phyloP scores from a whole-genome alignment of 2,797 vertebrate genomes.

The Petrocephalus schoutedeni region DNA sequence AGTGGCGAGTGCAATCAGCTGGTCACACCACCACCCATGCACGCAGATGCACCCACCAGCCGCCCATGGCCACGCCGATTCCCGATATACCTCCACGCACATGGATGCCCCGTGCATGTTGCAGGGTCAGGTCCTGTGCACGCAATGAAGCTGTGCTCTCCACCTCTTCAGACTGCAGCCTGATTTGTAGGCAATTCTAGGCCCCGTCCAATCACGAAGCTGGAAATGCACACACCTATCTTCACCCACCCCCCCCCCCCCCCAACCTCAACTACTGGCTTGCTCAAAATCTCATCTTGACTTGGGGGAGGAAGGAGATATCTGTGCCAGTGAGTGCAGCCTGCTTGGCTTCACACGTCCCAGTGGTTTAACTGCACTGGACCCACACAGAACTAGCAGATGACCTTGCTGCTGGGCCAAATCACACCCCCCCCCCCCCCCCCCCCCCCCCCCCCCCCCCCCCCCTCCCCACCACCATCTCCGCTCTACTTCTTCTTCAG shows the following conservation, averaged over 20 bases:
- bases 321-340: background rate
- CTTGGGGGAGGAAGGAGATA: background rate
- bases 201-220: background rate
- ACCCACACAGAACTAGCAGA: background rate
- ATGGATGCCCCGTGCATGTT: background rate
- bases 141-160: background rate
- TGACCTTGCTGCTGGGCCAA: background rate
- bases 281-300: background rate
- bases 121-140: background rate
- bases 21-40: slow-evolving; percentile 27
- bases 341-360: background rate
- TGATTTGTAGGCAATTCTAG: background rate
- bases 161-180: background rate
- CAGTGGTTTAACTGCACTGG: background rate
- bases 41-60: background rate
- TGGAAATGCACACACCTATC: background rate
- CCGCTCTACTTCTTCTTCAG: background rate
- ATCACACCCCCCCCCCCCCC: background rate
- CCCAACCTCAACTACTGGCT: too few species aligned
- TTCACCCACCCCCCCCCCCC: background rate
- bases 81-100: background rate
- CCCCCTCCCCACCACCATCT: background rate
- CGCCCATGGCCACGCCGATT: background rate
- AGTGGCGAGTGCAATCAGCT: background rate
- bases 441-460: background rate